Percentiles rank a stretch among this genome's conserved stretches.
phyloP scores from a whole-genome alignment of 92 coral and sea anemone species.

The Actinernus sp. region DNA sequence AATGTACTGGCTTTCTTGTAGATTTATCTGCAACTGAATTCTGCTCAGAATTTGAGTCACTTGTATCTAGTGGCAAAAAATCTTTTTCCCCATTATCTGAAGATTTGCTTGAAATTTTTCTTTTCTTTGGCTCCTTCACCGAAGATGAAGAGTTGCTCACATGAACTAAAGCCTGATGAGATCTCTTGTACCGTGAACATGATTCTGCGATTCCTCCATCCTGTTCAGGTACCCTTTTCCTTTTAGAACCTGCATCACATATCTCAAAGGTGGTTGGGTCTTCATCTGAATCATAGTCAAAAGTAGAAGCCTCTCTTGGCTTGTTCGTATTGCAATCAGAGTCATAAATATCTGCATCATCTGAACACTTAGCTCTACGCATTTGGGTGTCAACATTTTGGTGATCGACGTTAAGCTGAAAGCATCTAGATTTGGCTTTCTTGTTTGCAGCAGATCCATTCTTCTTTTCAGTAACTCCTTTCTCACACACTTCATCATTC shows the following conservation, averaged over 20 bases:
- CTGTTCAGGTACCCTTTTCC: slow-evolving; percentile 5
- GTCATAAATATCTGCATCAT: too few species aligned
- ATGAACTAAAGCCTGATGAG: slow-evolving; percentile 24
- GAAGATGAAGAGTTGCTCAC: slow-evolving; percentile 1
- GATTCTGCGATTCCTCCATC: slow-evolving; percentile 6
- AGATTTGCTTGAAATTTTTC: slow-evolving; percentile 6
- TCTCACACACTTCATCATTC: too few species aligned
- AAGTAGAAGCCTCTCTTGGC: slow-evolving; percentile 5
- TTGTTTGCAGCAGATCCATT: too few species aligned
- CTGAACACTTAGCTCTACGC: too few species aligned
- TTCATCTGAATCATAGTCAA: slow-evolving; percentile 35
- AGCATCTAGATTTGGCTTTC: too few species aligned
- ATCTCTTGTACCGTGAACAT: slow-evolving; percentile 5
- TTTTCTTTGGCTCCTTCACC: not conserved
- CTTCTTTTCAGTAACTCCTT: too few species aligned
- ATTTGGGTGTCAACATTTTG: too few species aligned
- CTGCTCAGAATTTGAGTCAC: slow-evolving; percentile 12
- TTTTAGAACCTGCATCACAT: not conserved
- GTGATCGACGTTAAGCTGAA: too few species aligned
- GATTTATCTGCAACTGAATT: slow-evolving; percentile 28
- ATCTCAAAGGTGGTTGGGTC: not conserved
- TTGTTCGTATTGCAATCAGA: slow-evolving; percentile 5
- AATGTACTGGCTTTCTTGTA: slow-evolving; percentile 3
- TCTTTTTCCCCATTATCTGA: slow-evolving; percentile 11
- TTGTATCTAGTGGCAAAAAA: not conserved